Base-by-base conservation (phyloP, 2,113 vertebrate genomes). In the Hemicordylus capensis region DNA sequence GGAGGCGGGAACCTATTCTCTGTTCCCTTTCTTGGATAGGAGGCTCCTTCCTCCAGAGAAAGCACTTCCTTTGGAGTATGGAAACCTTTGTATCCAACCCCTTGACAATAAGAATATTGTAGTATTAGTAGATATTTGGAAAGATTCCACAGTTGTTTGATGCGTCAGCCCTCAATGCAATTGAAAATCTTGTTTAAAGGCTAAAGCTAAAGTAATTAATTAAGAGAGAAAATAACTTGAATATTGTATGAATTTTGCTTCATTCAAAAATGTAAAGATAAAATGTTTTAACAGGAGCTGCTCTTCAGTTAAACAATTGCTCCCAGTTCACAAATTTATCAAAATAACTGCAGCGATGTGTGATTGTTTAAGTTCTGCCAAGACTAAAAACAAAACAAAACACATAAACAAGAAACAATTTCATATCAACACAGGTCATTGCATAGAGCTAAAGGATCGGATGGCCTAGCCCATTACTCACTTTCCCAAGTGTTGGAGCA, bases 401-500 rank as follows among this genome's bases (percentile, higher is more conserved):
- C 83, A 67, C 51, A 15, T 79, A 92, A 85, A 83, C 89, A 93
- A 90, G 90, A 81, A 91, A 86, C 89, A 90, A 72, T 86, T 92
- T 94, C 77, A 75, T 86, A 86, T 67, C 89, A 89, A 93, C 91
- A 85, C 63, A 85, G 91, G 86, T 85, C 89, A 87, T 90, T 89
- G 93, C 88, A 91, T 74, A 64, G 86, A 90, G 63, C n/a, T 83
- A 28, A 81, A 91, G 94, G 91, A 95, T 94, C 93, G 89, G 90
- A 96, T 97, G 96, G 95, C 93, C 95, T 96, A 94, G 54, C 76
- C 85, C 94, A 89, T 90, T 93, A 88, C n/a, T n/a, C n/a, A n/a
- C 94, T 96, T 97, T 95, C 95, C 96, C 96, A 97, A 96, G 96
- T 96, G 94, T 96, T 95, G 95, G 93, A 94, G 96, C 95, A 94